A percentile compares a stretch with the other conserved stretches of the same genome.
These are phyloP conservation scores for Aphodius sticticus DNA, from an alignment of 2,888 invertebrate species.

Conservation along the genomic window DNA sequence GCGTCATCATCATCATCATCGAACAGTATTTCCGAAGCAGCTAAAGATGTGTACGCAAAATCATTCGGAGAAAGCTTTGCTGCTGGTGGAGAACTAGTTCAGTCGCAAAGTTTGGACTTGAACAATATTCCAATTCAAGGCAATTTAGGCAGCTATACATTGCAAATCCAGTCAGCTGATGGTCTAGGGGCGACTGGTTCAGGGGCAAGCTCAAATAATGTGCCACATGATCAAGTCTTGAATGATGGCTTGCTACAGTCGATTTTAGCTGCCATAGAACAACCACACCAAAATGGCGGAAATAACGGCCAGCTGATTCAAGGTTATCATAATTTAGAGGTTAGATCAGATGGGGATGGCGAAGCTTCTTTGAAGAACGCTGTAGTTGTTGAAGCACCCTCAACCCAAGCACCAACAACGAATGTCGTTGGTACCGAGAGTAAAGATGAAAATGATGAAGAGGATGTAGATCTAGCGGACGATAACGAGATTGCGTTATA, in stretches of 20 bases:
- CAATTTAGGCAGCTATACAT: constrained; percentile 71
- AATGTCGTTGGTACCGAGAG: constrained; percentile 29
- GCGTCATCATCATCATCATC: constrained; percentile 41
- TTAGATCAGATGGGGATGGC: constrained; percentile 55
- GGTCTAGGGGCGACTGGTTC: constrained; percentile 57
- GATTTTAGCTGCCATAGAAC: constrained; percentile 83
- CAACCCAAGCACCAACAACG: constrained; percentile 32
- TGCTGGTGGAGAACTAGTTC: constrained; percentile 54
- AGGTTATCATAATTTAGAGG: constrained; percentile 14
- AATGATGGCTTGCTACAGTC: constrained; percentile 83
- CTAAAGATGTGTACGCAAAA: constrained; percentile 50
- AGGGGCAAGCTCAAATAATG: constrained; percentile 59
- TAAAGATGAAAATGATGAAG: constrained; percentile 26
- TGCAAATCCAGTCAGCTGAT: constrained; percentile 79
- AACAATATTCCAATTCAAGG: constrained; percentile 65
- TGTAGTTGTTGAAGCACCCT: constrained; percentile 59
- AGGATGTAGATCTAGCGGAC: constrained; percentile 59
- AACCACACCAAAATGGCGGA: constrained; percentile 62
- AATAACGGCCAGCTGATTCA: constrained; percentile 8
- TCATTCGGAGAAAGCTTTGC: constrained; percentile 55
- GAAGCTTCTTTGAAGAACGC: constrained; percentile 62
- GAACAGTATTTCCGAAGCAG: constrained; percentile 41
- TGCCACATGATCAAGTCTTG: constrained; percentile 77
- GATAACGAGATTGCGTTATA: constrained; percentile 69
- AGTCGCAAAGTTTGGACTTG: constrained; percentile 57